These are phyloP conservation scores for Urocyon cinereoargenteus DNA, from an alignment of 2,797 vertebrate genomes.

Conservation along the genomic window DNA sequence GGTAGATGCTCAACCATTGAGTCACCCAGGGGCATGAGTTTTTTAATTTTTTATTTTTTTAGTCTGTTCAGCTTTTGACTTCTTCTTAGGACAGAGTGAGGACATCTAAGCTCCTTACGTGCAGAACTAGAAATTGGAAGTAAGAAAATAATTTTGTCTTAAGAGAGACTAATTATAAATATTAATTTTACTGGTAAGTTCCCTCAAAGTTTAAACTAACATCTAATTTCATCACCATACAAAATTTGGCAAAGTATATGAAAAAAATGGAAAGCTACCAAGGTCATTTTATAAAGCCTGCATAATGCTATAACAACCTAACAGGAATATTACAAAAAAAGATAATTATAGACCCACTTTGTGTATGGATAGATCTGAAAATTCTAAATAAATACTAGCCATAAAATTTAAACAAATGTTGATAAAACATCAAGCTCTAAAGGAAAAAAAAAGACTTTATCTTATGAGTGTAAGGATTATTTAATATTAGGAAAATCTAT, in stretches of 20 bases:
- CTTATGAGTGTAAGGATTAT: not conserved
- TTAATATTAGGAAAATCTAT: not conserved
- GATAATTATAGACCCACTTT: not conserved
- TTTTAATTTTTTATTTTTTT: not conserved
- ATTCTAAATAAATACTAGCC: conserved; percentile 47
- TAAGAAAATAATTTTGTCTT: not conserved
- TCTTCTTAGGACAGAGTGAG: not conserved
- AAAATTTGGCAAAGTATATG: not conserved
- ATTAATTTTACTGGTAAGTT: conserved; percentile 16
- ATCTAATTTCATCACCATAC: not conserved
- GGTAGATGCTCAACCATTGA: too few species aligned
- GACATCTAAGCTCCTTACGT: not conserved
- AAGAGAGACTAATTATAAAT: conserved; percentile 14
- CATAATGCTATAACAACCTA: not conserved
- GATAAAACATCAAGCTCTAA: not conserved
- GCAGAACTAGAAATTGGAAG: not conserved
- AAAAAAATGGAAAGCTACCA: conserved; percentile 16
- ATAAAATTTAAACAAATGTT: not conserved
- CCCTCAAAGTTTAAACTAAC: conserved; percentile 32
- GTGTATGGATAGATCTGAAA: not conserved
- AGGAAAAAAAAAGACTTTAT: not conserved
- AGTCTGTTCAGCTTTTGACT: not conserved
- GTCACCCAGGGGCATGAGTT: too few species aligned
- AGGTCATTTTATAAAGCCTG: conserved; percentile 33
- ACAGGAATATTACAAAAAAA: conserved; percentile 36